A percentile compares a stretch with the other conserved stretches of the same genome.
Conservation (phyloP, 2,113 vertebrate species). For the Platycercus adscitus region DNA sequence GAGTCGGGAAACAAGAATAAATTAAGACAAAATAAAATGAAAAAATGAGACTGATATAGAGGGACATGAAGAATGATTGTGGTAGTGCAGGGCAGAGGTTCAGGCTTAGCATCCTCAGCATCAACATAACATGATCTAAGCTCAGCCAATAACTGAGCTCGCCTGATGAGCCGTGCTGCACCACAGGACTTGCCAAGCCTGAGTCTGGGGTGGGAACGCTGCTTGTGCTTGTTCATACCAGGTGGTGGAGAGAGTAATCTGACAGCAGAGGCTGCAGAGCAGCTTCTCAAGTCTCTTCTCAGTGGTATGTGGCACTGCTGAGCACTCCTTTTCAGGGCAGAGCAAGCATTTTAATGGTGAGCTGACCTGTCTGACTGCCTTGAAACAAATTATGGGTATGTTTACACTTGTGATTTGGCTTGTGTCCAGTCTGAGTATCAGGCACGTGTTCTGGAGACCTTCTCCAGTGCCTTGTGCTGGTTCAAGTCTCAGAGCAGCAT, state of each 20-base stretch:
- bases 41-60: background rate
- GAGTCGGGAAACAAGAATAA: background rate
- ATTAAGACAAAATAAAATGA: background rate
- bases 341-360: background rate
- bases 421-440: background rate
- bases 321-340: background rate
- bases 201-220: background rate
- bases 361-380: background rate
- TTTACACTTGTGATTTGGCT: background rate
- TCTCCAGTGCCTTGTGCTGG: background rate
- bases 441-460: background rate
- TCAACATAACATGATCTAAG: accelerated
- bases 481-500: background rate
- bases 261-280: background rate
- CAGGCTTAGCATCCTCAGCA: background rate
- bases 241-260: background rate
- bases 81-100: background rate
- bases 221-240: background rate
- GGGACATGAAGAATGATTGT: background rate
- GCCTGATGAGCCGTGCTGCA: background rate
- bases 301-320: accelerated
- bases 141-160: background rate
- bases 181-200: background rate
- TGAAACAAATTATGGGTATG: background rate
- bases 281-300: background rate